Evolutionary conservation across 2,797 vertebrate genomes (phyloP), one percentile per base, ranked within the genome.

Genomic region (Pygocentrus nattereri): DNA sequence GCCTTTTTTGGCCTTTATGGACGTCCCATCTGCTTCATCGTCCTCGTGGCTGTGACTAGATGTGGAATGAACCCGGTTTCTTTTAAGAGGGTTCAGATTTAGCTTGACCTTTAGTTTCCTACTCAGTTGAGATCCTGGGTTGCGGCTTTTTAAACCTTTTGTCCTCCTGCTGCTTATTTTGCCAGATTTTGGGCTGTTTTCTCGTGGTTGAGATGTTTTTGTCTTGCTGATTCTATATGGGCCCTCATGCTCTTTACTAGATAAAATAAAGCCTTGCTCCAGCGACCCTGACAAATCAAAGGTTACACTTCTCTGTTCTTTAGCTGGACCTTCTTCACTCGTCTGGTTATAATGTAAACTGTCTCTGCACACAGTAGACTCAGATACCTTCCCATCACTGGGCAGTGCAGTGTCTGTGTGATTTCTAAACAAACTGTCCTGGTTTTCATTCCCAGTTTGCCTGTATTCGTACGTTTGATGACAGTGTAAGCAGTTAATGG

Each of bases 71-170:
- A 97, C 87, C 91, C 90, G 95, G 68, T 84, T 88, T 92, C 93
- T 95, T 75, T 85, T 88, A 15, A 96, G 89, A 0, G 94, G 95
- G 65, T 94, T 92, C 74, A 95, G 84, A 91, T 95, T 96, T 27
- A 96, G 88, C 85, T 97, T 97, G 10, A 95, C 93, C 84, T 88
- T 95, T 80, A 95, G 79, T 13, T 62, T 67, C 12, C 90, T 88
- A 13, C 82, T 84, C 49, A 89, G 86, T 78, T 92, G 90, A 50
- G 67, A 84, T 81, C 89, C 91, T 19, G 50, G 78, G 91, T 91
- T 93, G 47, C 85, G 83, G 59, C 27, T 82, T 61, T 80, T 87
- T 4, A 59, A 70, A 10, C 27, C 81, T 54, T 79, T 86, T 5
- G 68, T 13, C 21, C 77, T 59, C 16, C 25, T 41, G 25, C 75